Evolutionary conservation across 2,113 vertebrate species (phyloP).

Genomic region (Bucco capensis): DNA sequence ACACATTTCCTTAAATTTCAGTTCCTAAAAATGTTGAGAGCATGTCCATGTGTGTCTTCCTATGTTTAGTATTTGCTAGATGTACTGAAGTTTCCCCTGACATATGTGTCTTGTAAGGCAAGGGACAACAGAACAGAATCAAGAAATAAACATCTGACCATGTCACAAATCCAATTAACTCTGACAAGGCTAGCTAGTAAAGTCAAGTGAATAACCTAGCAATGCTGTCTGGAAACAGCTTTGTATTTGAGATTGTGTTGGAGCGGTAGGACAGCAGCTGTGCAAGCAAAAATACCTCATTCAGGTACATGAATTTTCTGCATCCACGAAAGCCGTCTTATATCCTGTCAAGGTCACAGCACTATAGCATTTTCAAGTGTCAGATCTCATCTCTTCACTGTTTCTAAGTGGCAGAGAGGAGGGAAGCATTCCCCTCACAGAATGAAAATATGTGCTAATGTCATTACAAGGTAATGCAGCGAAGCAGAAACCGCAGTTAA

Average conservation of each 20-base stretch:
- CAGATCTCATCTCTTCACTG: constrained; percentile 38
- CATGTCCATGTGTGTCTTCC: neutral
- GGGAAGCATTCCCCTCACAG: neutral
- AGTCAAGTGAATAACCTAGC: constrained; percentile 41
- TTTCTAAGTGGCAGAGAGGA: neutral
- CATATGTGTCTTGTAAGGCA: neutral
- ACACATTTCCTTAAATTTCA: neutral
- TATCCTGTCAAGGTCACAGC: neutral
- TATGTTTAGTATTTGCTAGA: neutral
- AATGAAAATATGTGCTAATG: constrained; percentile 1
- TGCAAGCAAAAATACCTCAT: neutral
- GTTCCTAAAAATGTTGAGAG: neutral
- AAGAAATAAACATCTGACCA: constrained; percentile 56
- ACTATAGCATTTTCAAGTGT: neutral
- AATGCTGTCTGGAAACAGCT: constrained; percentile 41
- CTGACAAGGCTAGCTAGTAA: constrained; percentile 30
- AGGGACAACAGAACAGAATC: neutral
- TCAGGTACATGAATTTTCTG: neutral
- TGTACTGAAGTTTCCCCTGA: neutral
- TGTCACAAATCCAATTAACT: constrained; percentile 59
- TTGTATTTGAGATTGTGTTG: neutral
- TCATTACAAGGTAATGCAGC: neutral
- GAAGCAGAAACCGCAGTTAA: neutral
- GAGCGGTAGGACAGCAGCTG: constrained; percentile 26
- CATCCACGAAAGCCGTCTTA: neutral